These are phyloP conservation scores for Margarornis squamiger DNA, from an alignment of 2,797 vertebrate species.

Conservation along the genomic window DNA sequence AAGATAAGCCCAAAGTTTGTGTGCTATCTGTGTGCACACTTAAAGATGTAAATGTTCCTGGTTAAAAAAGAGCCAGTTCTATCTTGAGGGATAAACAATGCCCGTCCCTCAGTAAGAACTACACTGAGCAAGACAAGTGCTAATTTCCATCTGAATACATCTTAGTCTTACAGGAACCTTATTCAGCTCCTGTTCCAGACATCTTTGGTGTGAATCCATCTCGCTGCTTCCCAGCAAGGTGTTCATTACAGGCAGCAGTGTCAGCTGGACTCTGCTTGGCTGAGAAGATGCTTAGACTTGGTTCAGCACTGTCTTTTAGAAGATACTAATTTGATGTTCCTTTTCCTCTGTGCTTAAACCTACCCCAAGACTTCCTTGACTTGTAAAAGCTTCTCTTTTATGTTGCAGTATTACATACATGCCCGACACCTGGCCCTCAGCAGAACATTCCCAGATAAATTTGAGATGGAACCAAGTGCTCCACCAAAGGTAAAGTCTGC, in stretches of 20 bases:
- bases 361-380: neutral
- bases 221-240: neutral
- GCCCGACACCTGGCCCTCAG: slow-evolving; percentile 89
- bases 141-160: neutral
- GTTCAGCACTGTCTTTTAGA: neutral
- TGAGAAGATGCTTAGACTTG: neutral
- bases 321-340: neutral
- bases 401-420: slow-evolving; percentile 88
- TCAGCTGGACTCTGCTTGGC: neutral
- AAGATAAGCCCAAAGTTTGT: neutral
- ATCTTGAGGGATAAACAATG: neutral
- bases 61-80: neutral
- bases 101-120: neutral
- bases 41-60: neutral
- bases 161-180: neutral
- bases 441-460: slow-evolving; percentile 91
- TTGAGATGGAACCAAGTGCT: slow-evolving; percentile 81
- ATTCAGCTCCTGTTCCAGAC: neutral
- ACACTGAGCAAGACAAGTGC: neutral
- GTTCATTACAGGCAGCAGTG: neutral
- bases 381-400: neutral
- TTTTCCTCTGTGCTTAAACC: neutral
- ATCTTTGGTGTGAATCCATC: neutral
- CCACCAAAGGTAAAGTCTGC: slow-evolving; percentile 79
- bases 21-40: neutral